Evolutionary conservation across 2,113 vertebrate genomes (phyloP), one percentile per base, ranked within the genome.

Genomic region (Cyanoliseus patagonus): DNA sequence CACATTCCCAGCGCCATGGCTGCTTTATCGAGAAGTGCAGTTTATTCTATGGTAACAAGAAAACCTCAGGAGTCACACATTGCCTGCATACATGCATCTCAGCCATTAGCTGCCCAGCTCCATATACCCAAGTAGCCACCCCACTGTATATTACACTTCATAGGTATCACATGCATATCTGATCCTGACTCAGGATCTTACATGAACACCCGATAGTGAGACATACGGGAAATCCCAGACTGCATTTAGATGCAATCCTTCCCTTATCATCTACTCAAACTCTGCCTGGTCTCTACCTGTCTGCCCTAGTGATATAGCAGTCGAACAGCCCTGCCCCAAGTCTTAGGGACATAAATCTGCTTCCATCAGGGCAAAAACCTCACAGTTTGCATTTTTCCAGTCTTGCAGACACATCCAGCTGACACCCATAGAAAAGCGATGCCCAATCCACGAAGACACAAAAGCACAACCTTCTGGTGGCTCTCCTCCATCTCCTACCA

Each of bases 321-420:
- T n/a, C 20, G 20, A 42, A 59, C 41, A 91, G 77, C 70, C 78
- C 80, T 55, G 49, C 87, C 46, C 33, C 49, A 39, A 61, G 63
- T 3, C 63, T 87, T 19, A 44, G 30, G 80, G 51, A 33, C 24
- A 10, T 46, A 13, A 10, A 84, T 49, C 78, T 91, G 51, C 92
- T 86, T 80, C 90, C 82, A 66, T 19, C 13, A 41, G 74, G 84
- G 69, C 52, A 39, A 82, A 85, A 51, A 52, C 61, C 5, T 6
- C 63, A 83, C 16, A 1, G 66, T 89, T 59, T 35, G 19, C 19
- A 39, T 23, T 37, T 93, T 93, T 23, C 63, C 15, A 88, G 76
- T 84, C 86, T 85, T 55, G 96, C 96, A 96, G 83, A 90, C 82
- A 62, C 30, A 44, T 18, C n/a, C 39, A 78, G 20, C 57, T 88